Conservation (phyloP, 2,113 vertebrate genomes). For the Otocyon megalotis region DNA sequence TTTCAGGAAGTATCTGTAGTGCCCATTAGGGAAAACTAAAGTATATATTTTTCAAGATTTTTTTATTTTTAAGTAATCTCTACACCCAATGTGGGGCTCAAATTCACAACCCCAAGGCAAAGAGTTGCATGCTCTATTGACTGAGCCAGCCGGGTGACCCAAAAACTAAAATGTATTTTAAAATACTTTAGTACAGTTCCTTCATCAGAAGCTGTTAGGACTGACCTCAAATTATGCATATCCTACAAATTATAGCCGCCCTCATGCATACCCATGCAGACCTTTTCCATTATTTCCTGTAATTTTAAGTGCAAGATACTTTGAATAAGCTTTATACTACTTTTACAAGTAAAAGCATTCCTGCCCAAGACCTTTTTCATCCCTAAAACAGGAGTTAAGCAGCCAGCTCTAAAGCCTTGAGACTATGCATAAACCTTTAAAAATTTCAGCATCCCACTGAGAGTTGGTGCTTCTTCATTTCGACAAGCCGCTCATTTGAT, state of each 20-base stretch:
- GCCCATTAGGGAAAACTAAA: neutral
- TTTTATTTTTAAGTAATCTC: neutral
- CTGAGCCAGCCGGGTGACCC: neutral
- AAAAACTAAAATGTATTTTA: neutral
- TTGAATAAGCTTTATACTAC: neutral
- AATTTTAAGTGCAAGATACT: slow-evolving; percentile 6
- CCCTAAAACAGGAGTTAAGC: slow-evolving; percentile 58
- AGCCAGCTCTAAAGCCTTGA: slow-evolving; percentile 27
- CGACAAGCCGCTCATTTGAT: neutral
- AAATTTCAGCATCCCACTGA: slow-evolving; percentile 42
- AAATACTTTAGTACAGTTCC: neutral
- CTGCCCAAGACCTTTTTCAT: neutral
- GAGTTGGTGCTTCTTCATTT: slow-evolving; percentile 50
- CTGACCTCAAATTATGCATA: neutral
- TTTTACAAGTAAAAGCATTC: slow-evolving; percentile 45
- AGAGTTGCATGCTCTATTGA: neutral
- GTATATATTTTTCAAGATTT: neutral
- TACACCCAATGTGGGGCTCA: neutral
- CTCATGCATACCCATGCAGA: neutral
- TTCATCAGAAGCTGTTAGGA: neutral
- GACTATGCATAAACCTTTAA: slow-evolving; percentile 49
- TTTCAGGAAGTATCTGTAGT: neutral
- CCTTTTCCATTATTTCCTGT: neutral
- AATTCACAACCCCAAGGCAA: neutral
- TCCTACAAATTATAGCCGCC: neutral